Base-by-base conservation (phyloP, 2,888 invertebrate genomes). In the Leptopterna dolabrata region DNA sequence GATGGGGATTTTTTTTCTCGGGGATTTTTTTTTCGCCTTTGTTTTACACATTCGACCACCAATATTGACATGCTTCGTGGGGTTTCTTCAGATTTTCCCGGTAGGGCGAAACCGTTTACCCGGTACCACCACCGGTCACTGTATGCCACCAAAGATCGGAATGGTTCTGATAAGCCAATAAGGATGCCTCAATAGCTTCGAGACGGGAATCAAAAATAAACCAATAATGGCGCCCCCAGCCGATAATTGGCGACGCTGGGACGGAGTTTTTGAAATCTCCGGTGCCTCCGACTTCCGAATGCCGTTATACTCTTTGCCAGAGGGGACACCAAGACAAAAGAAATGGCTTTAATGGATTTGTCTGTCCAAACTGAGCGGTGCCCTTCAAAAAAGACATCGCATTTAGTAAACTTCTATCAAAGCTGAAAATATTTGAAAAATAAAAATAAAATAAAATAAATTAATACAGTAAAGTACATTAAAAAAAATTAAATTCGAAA, bases 31-130 rank as follows among this genome's bases (percentile, higher is more conserved):
- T 73, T 76, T 76, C 36, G 55, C 30, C 6, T 19, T n/a, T n/a
- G 55, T 30, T 55, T 81, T 85, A 85, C 85, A 85, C 85, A 73
- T 78, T 70, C 85, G 85, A 85, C 85, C 85, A 85, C 85, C 85
- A 47, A 85, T 85, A 85, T 71, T 85, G 85, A 76, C 73, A 29
- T 41, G 70, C 43, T 82, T 82, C n/a, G 29, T 19, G 14, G 55
- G 27, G 70, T 55, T 76, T 85, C 41, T 76, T 85, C 51, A n/a
- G 27, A 76, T 14, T 85, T 85, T 85, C 85, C 73, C 85, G 85
- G 85, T 85, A 85, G 63, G 24, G 63, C 24, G 63, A 24, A 24
- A 27, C 43, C 4, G 43, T 13, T 43, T 45, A 19, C 47, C 43
- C 41, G 41, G 30, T 19, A 41, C 19, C 73, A 36, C 14, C 73